Base-by-base conservation (phyloP, 2,113 vertebrate species). In the Myotis lucifugus region DNA sequence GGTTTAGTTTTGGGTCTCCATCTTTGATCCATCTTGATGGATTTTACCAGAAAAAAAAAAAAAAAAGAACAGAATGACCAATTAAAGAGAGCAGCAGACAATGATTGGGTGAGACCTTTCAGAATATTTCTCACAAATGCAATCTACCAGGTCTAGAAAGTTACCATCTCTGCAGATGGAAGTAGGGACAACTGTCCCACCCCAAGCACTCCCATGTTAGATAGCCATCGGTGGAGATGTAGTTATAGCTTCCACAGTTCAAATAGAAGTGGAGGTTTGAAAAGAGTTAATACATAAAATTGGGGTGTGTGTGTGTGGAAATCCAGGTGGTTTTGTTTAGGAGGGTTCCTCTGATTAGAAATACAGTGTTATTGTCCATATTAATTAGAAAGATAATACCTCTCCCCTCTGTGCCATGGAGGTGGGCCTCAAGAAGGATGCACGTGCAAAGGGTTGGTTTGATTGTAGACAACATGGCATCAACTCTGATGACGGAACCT, bases 21-120 rank as follows among this genome's bases (percentile, higher is more conserved):
- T 97, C 84, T 97, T 96, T 96, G 90, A 96, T 95, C 85, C 88
- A 11, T 91, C 34, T 94, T 95, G 84, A 85, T 73, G 48, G 64
- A 64, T 94, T 97, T 97, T 91, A 37, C 79, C 59, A 86, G 72
- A 86, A 74, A 84, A 23, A 73, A 77, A 90, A 40, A 56, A 54
- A 81, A 87, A 17, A 61, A 85, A 91, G 56, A 94, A 87, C 8
- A 85, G 46, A 94, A 94, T 76, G 40, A 90, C 21, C 42, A 48
- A 37, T 94, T 76, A 87, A 84, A 93, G 29, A 76, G 34, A 34
- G 29, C 59, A 61, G 12, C 54, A 70, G 54, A 6, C 23, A 88
- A 69, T 14, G 59, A 76, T 2, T 64, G 34, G 19, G 69, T 11
- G 19, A 78, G 46, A 85, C 81, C n/a, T 61, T 95, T 76, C 92